phyloP scores from a whole-genome alignment of 2,113 vertebrate genomes.

The Piaya cayana region DNA sequence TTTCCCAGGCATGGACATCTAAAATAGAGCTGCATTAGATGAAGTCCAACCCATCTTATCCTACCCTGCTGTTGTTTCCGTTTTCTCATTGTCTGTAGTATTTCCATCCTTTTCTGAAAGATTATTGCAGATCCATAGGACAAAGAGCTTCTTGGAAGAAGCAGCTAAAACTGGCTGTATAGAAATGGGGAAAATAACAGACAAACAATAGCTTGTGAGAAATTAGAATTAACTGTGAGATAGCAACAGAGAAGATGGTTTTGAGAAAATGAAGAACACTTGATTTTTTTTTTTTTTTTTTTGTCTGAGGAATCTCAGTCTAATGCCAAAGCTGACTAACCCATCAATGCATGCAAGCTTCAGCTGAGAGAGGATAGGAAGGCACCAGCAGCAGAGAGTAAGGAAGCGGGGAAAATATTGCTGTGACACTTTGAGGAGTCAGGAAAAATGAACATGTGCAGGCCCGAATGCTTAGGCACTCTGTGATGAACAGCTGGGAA shows the following conservation, averaged over 20 bases:
- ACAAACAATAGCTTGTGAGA: neutral
- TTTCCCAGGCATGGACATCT: neutral
- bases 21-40: neutral
- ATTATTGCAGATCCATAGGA: neutral
- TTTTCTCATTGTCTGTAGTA: rapidly evolving
- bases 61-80: neutral
- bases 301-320: neutral
- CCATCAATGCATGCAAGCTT: neutral
- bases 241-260: neutral
- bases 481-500: conserved; percentile 10
- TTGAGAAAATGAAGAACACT: neutral
- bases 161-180: neutral
- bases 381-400: neutral
- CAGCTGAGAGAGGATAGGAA: neutral
- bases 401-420: neutral
- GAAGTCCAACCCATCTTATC: neutral
- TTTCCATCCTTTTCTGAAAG: rapidly evolving
- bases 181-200: neutral
- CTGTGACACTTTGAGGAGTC: neutral
- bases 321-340: neutral
- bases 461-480: neutral
- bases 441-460: neutral
- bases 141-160: neutral
- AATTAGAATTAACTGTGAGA: neutral
- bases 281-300: neutral